These are phyloP conservation scores for Eupithecia pulchellata DNA, from an alignment of 2,888 invertebrate genomes.

Conservation along the genomic window DNA sequence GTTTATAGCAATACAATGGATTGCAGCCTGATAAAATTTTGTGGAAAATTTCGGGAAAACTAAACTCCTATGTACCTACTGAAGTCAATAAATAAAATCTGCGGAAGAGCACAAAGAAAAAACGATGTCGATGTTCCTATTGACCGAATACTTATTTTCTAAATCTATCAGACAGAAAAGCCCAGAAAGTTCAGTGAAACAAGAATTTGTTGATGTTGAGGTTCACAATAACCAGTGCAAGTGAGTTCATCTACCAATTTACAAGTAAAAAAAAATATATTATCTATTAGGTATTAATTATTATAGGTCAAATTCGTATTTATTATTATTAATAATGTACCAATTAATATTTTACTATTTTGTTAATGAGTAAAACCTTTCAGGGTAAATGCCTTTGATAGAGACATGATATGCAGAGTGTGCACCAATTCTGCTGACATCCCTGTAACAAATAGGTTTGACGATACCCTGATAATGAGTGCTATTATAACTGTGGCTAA, in stretches of 20 bases:
- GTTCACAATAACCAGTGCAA: conserved; percentile 19
- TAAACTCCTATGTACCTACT: too few relatives aligned
- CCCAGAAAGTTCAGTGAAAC: conserved; percentile 29
- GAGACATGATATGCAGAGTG: conserved; percentile 50
- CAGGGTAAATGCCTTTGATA: conserved; percentile 41
- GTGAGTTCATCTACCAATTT: conserved; percentile 26
- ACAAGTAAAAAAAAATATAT: too few relatives aligned
- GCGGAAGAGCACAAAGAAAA: not conserved
- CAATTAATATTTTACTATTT: not conserved
- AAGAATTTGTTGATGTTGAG: conserved; percentile 25
- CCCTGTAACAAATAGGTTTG: conserved; percentile 43
- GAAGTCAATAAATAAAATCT: not conserved
- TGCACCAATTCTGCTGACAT: conserved; percentile 47
- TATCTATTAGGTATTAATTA: too few relatives aligned
- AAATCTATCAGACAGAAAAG: conserved; percentile 41
- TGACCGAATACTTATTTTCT: conserved; percentile 42
- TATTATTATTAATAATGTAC: not conserved
- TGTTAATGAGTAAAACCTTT: conserved; percentile 13
- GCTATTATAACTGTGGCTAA: conserved; percentile 47
- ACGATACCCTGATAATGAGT: conserved; percentile 41
- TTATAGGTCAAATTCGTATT: too few relatives aligned
- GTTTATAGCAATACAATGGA: too few relatives aligned
- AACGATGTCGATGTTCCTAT: conserved; percentile 35
- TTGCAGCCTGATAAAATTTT: too few relatives aligned
- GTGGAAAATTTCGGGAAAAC: too few relatives aligned